Percentiles rank a stretch among this genome's conserved stretches.
Conservation (phyloP, 2,888 invertebrate genomes). For the Xanthorhoe spadicearia region DNA sequence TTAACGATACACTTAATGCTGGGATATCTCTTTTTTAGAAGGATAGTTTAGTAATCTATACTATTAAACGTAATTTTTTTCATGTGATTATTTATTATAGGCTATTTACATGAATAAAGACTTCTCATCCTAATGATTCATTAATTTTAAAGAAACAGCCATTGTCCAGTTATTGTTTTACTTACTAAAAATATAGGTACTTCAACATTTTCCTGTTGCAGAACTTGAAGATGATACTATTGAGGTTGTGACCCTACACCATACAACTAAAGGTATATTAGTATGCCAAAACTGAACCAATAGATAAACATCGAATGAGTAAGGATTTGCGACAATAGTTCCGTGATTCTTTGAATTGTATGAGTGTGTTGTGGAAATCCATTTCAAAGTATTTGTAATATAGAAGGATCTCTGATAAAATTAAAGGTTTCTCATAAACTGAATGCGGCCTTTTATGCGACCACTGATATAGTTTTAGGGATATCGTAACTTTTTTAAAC, state of each 20-base stretch:
- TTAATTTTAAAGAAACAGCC: neutral
- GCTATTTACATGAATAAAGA: neutral
- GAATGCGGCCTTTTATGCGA: too few species aligned
- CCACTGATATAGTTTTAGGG: too few species aligned
- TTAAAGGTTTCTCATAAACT: too few species aligned
- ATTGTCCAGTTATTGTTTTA: neutral
- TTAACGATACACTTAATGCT: too few species aligned
- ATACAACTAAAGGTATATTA: too few species aligned
- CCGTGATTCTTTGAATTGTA: neutral
- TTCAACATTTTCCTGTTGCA: constrained; percentile 15
- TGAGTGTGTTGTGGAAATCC: neutral
- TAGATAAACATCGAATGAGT: constrained; percentile 1
- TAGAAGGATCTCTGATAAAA: neutral
- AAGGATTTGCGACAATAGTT: neutral
- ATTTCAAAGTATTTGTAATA: neutral
- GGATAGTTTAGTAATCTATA: too few species aligned
- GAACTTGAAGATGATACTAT: constrained; percentile 4
- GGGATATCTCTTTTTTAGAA: too few species aligned
- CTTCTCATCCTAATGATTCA: neutral
- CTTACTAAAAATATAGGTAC: neutral
- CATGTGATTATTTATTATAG: neutral
- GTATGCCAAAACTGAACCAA: neutral
- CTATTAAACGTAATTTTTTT: too few species aligned
- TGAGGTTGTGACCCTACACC: neutral
- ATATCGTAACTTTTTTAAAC: too few species aligned